Evolutionary conservation across 2,888 invertebrate species (phyloP).

Genomic region (Drosophila lacicola): DNA sequence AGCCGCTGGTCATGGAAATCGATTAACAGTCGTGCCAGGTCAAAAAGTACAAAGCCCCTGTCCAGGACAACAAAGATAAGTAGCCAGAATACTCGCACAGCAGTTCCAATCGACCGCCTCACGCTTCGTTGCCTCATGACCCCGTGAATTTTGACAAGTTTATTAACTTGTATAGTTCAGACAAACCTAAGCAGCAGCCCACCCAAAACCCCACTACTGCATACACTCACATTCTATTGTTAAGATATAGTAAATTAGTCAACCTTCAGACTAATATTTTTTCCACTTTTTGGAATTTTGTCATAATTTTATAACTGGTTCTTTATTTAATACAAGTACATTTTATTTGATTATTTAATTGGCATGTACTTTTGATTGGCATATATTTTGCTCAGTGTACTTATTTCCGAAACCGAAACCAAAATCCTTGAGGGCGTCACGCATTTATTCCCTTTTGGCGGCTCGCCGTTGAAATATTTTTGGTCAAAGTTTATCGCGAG

Average conservation of each 20-base stretch:
- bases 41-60: constrained; percentile 46
- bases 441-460: constrained; percentile 28
- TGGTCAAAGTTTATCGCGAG: constrained; percentile 78
- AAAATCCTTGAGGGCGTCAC: constrained; percentile 40
- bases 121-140: constrained; percentile 50
- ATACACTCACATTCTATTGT: constrained; percentile 28
- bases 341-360: neutral
- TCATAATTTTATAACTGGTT: neutral
- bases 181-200: constrained; percentile 18
- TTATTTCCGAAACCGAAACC: constrained; percentile 44
- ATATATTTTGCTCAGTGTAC: constrained; percentile 28
- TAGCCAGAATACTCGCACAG: constrained; percentile 18
- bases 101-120: constrained; percentile 34
- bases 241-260: too few relatives aligned
- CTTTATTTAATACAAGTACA: neutral
- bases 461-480: constrained; percentile 75
- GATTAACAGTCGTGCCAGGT: constrained; percentile 58
- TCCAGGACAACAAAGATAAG: constrained; percentile 14
- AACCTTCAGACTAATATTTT: too few relatives aligned
- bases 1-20: constrained; percentile 68
- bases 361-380: neutral
- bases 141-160: constrained; percentile 69
- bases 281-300: neutral
- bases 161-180: constrained; percentile 69
- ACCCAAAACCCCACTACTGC: constrained; percentile 14